Percentiles rank a stretch among this genome's conserved stretches.
Conservation (phyloP, 2,113 vertebrate genomes). For the Aplodontia rufa region DNA sequence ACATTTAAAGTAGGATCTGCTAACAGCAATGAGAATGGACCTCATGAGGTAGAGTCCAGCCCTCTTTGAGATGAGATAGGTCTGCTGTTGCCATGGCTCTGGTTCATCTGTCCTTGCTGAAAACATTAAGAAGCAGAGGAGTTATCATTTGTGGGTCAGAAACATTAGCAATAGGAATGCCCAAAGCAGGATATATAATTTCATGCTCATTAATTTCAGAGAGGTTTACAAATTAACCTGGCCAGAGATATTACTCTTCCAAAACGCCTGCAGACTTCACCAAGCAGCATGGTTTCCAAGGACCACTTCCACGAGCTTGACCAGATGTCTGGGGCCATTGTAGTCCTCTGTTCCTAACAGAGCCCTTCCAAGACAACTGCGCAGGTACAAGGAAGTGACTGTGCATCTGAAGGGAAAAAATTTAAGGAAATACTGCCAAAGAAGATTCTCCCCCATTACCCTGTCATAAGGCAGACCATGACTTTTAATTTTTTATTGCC, state of each 20-base stretch:
- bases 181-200: conserved; percentile 60
- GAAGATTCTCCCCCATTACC: not conserved
- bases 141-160: conserved; percentile 56
- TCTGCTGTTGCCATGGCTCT: not conserved
- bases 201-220: conserved; percentile 71
- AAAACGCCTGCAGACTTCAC: not conserved
- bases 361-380: not conserved
- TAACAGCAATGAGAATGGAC: not conserved
- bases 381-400: not conserved
- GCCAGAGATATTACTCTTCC: conserved; percentile 5
- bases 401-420: not conserved
- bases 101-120: conserved; percentile 42
- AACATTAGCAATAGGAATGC: conserved; percentile 46
- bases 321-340: not conserved
- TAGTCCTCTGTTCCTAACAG: not conserved
- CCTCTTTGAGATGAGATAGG: not conserved
- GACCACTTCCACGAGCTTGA: conserved; percentile 22
- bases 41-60: not conserved
- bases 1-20: not conserved
- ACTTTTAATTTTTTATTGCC: not conserved
- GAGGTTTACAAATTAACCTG: conserved; percentile 65
- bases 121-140: conserved; percentile 21
- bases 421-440: not conserved
- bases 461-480: not conserved
- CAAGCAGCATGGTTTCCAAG: not conserved